Percentiles rank a stretch among this genome's conserved stretches.
Conservation (phyloP, 2,888 invertebrate species). For the Hemistola chrysoprasaria region DNA sequence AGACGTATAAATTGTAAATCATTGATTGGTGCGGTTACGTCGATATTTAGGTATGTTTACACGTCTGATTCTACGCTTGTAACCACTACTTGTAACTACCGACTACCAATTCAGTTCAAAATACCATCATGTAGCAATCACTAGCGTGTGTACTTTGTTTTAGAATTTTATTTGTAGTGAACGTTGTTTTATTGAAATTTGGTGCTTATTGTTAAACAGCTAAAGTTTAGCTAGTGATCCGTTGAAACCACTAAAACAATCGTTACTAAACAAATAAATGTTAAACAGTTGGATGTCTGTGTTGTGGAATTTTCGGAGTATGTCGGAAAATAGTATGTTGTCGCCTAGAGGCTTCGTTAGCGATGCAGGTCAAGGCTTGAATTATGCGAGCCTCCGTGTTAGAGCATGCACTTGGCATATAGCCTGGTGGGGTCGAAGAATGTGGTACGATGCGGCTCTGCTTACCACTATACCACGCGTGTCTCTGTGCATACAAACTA, state of each 20-base stretch:
- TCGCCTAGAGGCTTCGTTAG: conserved; percentile 55
- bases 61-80: conserved; percentile 6
- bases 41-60: conserved; percentile 17
- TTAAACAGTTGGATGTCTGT: conserved; percentile 1
- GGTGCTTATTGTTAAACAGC: too few relatives aligned
- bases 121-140: neutral
- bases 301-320: conserved; percentile 32
- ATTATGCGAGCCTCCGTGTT: conserved; percentile 53
- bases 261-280: too few relatives aligned
- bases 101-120: conserved; percentile 16
- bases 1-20: conserved; percentile 12
- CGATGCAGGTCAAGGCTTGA: conserved; percentile 67
- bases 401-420: conserved; percentile 47
- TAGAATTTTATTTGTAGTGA: too few relatives aligned
- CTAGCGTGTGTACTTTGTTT: too few relatives aligned
- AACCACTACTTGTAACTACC: conserved; percentile 1
- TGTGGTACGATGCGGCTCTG: conserved; percentile 31
- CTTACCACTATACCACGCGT: conserved; percentile 15
- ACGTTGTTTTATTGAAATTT: too few relatives aligned
- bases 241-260: too few relatives aligned
- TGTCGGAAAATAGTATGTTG: conserved; percentile 44
- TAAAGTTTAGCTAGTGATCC: too few relatives aligned
- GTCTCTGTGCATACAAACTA: conserved; percentile 23
- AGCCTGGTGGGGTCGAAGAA: conserved; percentile 34
- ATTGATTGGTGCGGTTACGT: conserved; percentile 12